These are phyloP conservation scores for Dicyrtoma fusca DNA, from an alignment of 2,888 invertebrate species.

Conservation along the genomic window DNA sequence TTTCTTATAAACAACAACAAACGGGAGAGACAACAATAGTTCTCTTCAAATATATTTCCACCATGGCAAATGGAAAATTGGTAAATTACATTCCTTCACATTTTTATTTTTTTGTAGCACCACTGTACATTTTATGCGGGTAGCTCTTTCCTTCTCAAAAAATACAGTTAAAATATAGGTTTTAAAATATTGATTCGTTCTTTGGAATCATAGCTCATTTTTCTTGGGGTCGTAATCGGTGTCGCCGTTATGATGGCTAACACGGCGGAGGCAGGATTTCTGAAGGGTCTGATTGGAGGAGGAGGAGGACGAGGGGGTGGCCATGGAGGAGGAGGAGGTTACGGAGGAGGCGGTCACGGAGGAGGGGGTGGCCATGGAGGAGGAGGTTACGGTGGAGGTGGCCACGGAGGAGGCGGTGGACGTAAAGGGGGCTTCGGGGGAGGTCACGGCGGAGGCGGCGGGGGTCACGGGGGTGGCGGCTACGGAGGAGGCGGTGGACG, in stretches of 20 bases:
- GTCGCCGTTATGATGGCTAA: conserved; percentile 11
- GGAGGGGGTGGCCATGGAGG: background rate
- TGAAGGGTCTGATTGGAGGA: conserved; percentile 1
- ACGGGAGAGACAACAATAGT: background rate
- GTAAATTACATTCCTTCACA: background rate
- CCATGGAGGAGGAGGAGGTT: conserved; percentile 16
- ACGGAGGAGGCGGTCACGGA: conserved; percentile 8
- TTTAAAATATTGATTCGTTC: background rate
- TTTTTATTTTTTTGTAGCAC: background rate
- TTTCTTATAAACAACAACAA: background rate
- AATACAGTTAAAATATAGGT: background rate
- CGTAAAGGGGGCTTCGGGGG: background rate
- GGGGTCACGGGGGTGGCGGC: conserved; percentile 22
- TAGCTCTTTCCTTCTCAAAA: background rate
- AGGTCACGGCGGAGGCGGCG: conserved; percentile 9
- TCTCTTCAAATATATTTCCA: conserved; percentile 9
- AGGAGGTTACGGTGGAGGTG: conserved; percentile 23
- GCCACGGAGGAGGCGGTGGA: background rate
- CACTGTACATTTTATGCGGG: background rate
- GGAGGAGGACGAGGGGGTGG: conserved; percentile 19
- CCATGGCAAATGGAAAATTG: conserved; percentile 21
- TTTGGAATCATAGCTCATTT: conserved; percentile 2
- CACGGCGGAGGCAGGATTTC: background rate
- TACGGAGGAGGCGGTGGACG: background rate
- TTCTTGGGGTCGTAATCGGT: conserved; percentile 13